Base-by-base conservation (phyloP, 2,113 vertebrate genomes). In the Cisticola juncidis region DNA sequence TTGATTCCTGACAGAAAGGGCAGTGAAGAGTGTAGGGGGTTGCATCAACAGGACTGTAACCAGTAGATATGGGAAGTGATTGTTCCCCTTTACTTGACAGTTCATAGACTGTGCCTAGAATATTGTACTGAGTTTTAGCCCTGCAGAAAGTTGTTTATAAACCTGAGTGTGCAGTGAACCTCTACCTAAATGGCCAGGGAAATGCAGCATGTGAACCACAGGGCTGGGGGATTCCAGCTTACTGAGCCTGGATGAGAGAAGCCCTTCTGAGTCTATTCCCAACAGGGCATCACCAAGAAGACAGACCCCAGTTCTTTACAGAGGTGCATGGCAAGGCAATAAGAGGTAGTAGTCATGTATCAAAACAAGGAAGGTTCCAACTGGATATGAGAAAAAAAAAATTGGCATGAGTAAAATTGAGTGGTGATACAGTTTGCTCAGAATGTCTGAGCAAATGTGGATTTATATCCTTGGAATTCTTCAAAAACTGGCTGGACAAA, bases 121-220 rank as follows among this genome's bases (percentile, higher is more conserved):
- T 69, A 29, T 8, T 71, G 29, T 80, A 48, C 71, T 33, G 36
- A 14, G 17, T 50, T 89, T 91, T 2, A 6, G 7, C 13, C 44
- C 33, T 70, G 14, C 56, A 33, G 51, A 57, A 78, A 36, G 22
- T 15, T 86, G 16, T 69, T 64, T 53, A 24, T 77, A 64, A 84
- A 45, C 12, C 36, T 50, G 24, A 57, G 5, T 48, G n/a, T 66
- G 22, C n/a, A 80, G 24, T n/a, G 21, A 62, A 28, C 1, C 0
- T 7, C 45, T 66, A 45, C 29, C 17, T 45, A 66, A 36, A 76
- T 77, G 40, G 5, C 31, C 54, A 57, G 64, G 22, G 33, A 38
- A 31, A 14, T 31, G 18, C 21, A 69, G 24, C 7, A 33, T 4
- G 0, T 65, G 54, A 92, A 77, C 0, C 0, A 21, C 6, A 6